Base-by-base conservation (phyloP, 1,140 invertebrate species). In the Oedothorax gibbosus region DNA sequence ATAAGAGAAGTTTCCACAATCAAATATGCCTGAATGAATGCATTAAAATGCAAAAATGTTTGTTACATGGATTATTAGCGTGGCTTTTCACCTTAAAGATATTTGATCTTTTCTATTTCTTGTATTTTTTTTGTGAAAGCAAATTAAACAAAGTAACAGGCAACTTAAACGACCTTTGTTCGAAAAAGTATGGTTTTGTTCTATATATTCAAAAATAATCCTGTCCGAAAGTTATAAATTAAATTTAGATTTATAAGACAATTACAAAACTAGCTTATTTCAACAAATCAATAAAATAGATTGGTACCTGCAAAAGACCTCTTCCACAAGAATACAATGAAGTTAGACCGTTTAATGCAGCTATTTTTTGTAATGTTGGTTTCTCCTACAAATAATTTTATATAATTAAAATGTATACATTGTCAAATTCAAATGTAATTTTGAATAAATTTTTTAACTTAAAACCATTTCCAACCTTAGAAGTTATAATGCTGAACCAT, bases 311-410 rank as follows among this genome's bases (percentile, higher is more conserved):
- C 8, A 85, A 20, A 77, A 85, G 75, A 11, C 83, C 83, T 78
- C 75, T 85, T 10, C 83, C 83, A 85, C 54, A 71, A 53, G 83
- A 85, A 80, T 50, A 80, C n/a, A 86, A 53, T n/a, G 85, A 65
- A 60, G 77, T 73, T 11, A 86, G 56, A 20, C 85, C 85, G 75
- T 80, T 86, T 50, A 86, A 75, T 21, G 85, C 85, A 56, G 85
- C 85, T n/a, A 86, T 79, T 76, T 35, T 64, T 15, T 86, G 85
- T 15, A 86, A 71, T 0, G 76, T 86, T 18, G 60, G 69, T 49
- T 20, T 85, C n/a, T 64, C 69, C 83, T 85, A 35, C 54, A 21
- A 35, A 57, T 10, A n/a, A 60, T 60, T n/a, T 60, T 60, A 60
- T 72, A 72, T 18, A 72, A 72, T 60, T 11, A 14, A 60, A 60